Evolutionary conservation across 2,113 vertebrate genomes (phyloP).

Genomic region (Ptilorrhoa leucosticta): DNA sequence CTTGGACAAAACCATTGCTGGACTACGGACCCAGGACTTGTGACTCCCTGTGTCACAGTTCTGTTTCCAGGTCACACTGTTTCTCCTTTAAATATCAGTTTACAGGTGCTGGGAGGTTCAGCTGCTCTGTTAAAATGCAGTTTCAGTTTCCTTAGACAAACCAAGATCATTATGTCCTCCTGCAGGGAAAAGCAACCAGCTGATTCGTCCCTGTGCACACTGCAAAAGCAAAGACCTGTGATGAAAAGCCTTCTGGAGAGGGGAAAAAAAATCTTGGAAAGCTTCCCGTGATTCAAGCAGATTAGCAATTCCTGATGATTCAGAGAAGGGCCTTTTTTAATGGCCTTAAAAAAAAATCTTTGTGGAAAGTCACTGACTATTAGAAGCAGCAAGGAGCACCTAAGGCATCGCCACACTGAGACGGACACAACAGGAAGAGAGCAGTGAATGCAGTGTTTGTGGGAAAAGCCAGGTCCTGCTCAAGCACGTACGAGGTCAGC

Average conservation of each 20-base stretch:
- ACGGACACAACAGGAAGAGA: background rate
- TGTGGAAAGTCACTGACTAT: background rate
- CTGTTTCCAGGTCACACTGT: background rate
- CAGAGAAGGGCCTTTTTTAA: slow-evolving; percentile 18
- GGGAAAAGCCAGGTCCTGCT: background rate
- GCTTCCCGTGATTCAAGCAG: slow-evolving; percentile 21
- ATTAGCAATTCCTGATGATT: slow-evolving; percentile 28
- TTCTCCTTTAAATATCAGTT: slow-evolving; percentile 6
- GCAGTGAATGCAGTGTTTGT: fast-evolving
- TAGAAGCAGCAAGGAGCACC: background rate
- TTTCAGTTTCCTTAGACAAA: slow-evolving; percentile 1
- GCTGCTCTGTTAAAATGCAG: background rate
- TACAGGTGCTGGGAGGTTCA: background rate
- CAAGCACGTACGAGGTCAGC: background rate
- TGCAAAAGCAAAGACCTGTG: background rate
- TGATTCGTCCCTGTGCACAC: background rate
- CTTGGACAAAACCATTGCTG: background rate
- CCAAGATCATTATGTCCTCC: slow-evolving; percentile 17
- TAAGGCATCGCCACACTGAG: fast-evolving
- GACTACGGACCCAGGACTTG: background rate
- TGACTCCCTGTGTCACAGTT: background rate
- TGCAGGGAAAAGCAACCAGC: background rate
- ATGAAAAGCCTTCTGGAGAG: background rate
- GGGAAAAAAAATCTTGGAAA: background rate
- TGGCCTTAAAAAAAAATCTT: background rate